Conservation (phyloP, 2,113 vertebrate genomes). For the Menidia beryllina region DNA sequence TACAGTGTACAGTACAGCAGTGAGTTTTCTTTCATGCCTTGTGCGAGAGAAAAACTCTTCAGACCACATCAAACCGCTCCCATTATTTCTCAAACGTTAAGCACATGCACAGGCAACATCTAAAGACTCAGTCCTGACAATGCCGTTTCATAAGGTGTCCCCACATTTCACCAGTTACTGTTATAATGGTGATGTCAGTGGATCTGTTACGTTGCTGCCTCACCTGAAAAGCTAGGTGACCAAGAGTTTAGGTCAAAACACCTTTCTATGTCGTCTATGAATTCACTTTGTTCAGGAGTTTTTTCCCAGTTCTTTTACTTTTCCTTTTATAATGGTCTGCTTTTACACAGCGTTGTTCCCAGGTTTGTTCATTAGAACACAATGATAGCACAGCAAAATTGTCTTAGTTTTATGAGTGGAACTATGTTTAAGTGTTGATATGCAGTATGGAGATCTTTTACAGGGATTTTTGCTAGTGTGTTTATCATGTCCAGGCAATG, state of each 20-base stretch:
- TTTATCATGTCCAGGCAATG: constrained; percentile 76
- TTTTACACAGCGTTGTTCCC: constrained; percentile 5
- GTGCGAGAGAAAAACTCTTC: constrained; percentile 65
- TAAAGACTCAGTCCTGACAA: constrained; percentile 2
- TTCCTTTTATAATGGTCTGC: background rate
- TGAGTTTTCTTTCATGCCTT: constrained; percentile 65
- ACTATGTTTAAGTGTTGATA: constrained; percentile 55
- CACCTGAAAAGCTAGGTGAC: constrained; percentile 15
- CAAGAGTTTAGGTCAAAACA: constrained; percentile 20
- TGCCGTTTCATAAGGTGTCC: constrained; percentile 12
- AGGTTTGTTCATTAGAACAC: background rate
- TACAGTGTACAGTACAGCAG: constrained; percentile 38
- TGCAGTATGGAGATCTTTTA: constrained; percentile 62
- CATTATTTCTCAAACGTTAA: constrained; percentile 33
- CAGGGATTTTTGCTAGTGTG: constrained; percentile 56
- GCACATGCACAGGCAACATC: constrained; percentile 31
- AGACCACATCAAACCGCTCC: constrained; percentile 74
- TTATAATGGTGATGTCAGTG: background rate
- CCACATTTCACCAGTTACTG: constrained; percentile 10
- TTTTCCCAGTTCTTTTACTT: background rate
- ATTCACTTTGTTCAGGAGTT: background rate
- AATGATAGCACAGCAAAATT: constrained; percentile 7
- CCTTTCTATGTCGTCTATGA: background rate
- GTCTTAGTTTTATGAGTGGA: constrained; percentile 22
- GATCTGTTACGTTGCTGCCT: background rate